Evolutionary conservation across 2,113 vertebrate species (phyloP).

Genomic region (Columba livia): DNA sequence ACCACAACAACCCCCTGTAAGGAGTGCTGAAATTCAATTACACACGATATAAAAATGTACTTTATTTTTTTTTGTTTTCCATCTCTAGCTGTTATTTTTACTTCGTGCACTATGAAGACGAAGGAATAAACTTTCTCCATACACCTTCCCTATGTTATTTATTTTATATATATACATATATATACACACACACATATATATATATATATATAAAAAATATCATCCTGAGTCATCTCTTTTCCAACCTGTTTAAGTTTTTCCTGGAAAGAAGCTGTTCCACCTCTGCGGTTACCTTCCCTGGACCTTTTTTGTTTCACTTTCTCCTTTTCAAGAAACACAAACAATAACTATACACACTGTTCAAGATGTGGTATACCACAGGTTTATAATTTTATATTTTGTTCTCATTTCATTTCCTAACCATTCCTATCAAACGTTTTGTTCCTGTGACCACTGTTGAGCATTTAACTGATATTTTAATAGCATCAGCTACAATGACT

Average conservation of each 20-base stretch:
- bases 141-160: neutral
- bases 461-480: slow-evolving; percentile 7
- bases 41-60: neutral
- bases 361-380: neutral
- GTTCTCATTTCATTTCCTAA: neutral
- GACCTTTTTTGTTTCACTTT: neutral
- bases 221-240: neutral
- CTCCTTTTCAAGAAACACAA: neutral
- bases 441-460: neutral
- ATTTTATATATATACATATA: neutral
- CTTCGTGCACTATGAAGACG: neutral
- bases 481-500: slow-evolving; percentile 8
- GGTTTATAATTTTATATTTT: neutral
- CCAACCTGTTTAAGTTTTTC: neutral
- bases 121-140: neutral
- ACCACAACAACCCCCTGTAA: neutral
- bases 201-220: neutral
- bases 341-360: neutral
- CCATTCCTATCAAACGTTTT: neutral
- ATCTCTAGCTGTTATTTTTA: neutral
- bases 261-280: neutral
- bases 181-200: neutral
- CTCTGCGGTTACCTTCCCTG: neutral
- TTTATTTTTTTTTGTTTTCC: neutral
- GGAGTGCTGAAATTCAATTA: neutral